phyloP scores from a whole-genome alignment of 2,113 vertebrate genomes.

The Phodopus roborovskii region DNA sequence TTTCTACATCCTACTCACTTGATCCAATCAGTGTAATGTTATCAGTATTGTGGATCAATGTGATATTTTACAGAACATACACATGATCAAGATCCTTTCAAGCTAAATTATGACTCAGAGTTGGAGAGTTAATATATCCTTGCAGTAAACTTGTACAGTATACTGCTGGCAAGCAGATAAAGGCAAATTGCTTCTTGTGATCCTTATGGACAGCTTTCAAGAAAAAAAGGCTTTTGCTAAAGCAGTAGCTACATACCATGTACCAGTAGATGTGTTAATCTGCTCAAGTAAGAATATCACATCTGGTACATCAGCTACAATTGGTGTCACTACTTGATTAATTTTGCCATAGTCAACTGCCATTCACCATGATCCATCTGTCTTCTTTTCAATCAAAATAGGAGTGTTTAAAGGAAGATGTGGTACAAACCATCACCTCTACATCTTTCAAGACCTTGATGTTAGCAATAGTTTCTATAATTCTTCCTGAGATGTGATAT shows the following conservation, averaged over 20 bases:
- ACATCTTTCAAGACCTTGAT: background rate
- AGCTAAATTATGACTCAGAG: background rate
- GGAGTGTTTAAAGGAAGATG: background rate
- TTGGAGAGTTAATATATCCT: background rate
- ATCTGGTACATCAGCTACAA: background rate
- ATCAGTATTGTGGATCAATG: background rate
- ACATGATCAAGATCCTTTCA: background rate
- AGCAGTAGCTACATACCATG: background rate
- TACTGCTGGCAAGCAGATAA: background rate
- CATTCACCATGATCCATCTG: background rate
- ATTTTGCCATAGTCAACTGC: background rate
- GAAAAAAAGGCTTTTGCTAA: background rate
- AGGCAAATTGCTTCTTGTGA: background rate
- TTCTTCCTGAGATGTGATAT: background rate
- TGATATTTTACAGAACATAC: background rate
- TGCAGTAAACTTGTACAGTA: background rate
- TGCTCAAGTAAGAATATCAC: background rate
- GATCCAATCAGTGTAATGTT: background rate
- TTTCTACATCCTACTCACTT: background rate
- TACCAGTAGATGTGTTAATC: constrained; percentile 16
- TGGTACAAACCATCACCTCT: background rate
- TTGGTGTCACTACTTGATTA: background rate
- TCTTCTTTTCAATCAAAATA: background rate
- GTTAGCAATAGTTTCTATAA: background rate
- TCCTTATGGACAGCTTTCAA: background rate